phyloP scores from a whole-genome alignment of 2,888 invertebrate genomes.

The Deilephila porcellus region DNA sequence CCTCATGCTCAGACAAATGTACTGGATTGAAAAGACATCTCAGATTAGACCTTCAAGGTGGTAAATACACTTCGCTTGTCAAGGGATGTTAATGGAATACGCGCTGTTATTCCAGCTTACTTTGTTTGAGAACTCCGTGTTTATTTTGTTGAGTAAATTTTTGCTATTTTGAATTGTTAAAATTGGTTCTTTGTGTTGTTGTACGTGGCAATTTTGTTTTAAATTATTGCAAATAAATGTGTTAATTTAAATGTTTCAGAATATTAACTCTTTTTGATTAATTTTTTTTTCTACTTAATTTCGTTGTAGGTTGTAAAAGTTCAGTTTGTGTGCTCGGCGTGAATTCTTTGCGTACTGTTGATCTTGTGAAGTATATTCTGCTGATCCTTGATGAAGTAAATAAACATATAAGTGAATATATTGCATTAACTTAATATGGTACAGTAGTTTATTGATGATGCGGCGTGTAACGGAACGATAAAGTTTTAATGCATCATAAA shows the following conservation, averaged over 20 bases:
- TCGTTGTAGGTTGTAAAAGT: too few relatives aligned
- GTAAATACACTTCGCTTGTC: slow-evolving; percentile 9
- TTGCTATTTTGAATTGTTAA: neutral
- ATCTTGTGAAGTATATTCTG: neutral
- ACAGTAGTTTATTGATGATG: neutral
- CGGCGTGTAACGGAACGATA: slow-evolving; percentile 25
- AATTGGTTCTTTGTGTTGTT: too few relatives aligned
- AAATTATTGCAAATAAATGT: too few relatives aligned
- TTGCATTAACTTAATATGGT: neutral
- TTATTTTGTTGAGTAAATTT: neutral
- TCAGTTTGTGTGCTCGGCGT: too few relatives aligned
- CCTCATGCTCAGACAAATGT: slow-evolving; percentile 28
- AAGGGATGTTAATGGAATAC: slow-evolving; percentile 20
- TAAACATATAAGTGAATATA: neutral
- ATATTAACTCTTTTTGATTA: too few relatives aligned
- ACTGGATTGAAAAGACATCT: slow-evolving; percentile 25
- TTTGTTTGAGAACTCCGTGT: neutral
- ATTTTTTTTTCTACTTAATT: too few relatives aligned
- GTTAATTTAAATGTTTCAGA: too few relatives aligned
- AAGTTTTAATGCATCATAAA: slow-evolving; percentile 29
- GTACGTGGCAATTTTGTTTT: too few relatives aligned
- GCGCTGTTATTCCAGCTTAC: slow-evolving; percentile 7
- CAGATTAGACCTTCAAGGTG: slow-evolving; percentile 30
- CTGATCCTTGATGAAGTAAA: neutral
- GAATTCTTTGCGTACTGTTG: neutral